Evolutionary conservation across 2,888 invertebrate species (phyloP).

Genomic region (Phania funesta): DNA sequence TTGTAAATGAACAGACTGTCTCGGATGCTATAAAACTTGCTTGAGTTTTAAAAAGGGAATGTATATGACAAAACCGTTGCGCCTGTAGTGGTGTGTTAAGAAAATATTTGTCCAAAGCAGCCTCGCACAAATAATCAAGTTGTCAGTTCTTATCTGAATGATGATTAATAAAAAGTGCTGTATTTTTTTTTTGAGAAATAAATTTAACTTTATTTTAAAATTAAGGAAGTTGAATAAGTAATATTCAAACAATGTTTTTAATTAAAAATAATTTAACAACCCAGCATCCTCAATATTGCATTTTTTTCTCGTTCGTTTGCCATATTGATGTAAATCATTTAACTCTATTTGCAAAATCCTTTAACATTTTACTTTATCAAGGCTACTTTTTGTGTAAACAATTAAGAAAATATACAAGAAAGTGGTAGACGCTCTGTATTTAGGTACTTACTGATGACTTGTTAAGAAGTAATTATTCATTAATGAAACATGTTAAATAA

Average conservation of each 20-base stretch:
- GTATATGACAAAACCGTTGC: constrained; percentile 43
- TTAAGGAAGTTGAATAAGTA: constrained; percentile 29
- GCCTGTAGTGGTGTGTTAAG: constrained; percentile 35
- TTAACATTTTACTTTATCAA: constrained; percentile 15
- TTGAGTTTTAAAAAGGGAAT: background rate
- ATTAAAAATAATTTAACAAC: background rate
- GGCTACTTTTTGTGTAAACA: background rate
- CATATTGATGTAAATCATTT: constrained; percentile 4
- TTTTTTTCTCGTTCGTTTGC: constrained; percentile 5
- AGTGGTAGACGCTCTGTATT: background rate
- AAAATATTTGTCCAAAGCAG: constrained; percentile 38
- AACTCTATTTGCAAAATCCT: constrained; percentile 33
- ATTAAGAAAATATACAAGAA: background rate
- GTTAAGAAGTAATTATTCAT: background rate
- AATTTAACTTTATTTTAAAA: constrained; percentile 1
- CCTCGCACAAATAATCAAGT: constrained; percentile 29
- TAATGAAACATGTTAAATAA: background rate
- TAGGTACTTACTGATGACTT: constrained; percentile 10
- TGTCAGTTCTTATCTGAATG: constrained; percentile 50
- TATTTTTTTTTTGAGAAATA: background rate
- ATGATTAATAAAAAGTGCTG: constrained; percentile 40
- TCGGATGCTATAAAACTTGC: background rate
- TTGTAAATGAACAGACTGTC: background rate
- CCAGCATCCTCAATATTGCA: background rate
- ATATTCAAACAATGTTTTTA: constrained; percentile 9